Conservation (phyloP, 2,797 vertebrate genomes). For the Clarias platycephalus region DNA sequence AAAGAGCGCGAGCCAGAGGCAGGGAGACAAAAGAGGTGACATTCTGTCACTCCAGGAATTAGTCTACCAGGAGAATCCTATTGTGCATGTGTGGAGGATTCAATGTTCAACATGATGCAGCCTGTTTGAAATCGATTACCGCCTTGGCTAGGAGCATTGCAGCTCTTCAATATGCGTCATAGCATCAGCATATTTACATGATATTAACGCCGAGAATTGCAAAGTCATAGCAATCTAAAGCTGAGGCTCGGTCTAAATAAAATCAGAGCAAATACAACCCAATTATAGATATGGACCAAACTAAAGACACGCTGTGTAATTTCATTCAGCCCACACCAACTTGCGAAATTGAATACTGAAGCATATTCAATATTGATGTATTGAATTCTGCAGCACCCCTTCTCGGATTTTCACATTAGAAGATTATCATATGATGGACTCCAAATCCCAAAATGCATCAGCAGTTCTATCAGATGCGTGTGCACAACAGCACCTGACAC, state of each 20-base stretch:
- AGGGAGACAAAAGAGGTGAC: conserved; percentile 33
- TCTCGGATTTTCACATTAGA: conserved; percentile 13
- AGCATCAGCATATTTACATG: conserved; percentile 3
- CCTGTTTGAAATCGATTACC: conserved; percentile 17
- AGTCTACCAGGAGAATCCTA: conserved; percentile 25
- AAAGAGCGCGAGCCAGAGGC: conserved; percentile 18
- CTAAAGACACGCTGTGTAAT: conserved; percentile 8
- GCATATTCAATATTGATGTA: conserved; percentile 28
- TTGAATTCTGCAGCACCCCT: neutral
- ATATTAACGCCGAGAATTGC: conserved; percentile 1
- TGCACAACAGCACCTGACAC: neutral
- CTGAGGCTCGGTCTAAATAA: conserved; percentile 15
- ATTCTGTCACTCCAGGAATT: conserved; percentile 36
- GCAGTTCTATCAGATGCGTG: conserved; percentile 3
- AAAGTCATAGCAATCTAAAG: neutral
- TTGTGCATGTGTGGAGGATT: conserved; percentile 29
- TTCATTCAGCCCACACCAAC: conserved; percentile 15
- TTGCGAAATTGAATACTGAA: conserved; percentile 12
- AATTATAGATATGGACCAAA: conserved; percentile 26
- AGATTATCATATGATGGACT: conserved; percentile 4
- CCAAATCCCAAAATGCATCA: conserved; percentile 19
- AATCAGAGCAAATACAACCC: conserved; percentile 14
- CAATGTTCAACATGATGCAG: conserved; percentile 18
- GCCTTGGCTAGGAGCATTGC: conserved; percentile 20
- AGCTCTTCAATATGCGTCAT: neutral